Evolutionary conservation across 92 coral and sea anemone species (phyloP), one percentile per base, ranked within the genome.

Genomic region (Nematostella vectensis): DNA sequence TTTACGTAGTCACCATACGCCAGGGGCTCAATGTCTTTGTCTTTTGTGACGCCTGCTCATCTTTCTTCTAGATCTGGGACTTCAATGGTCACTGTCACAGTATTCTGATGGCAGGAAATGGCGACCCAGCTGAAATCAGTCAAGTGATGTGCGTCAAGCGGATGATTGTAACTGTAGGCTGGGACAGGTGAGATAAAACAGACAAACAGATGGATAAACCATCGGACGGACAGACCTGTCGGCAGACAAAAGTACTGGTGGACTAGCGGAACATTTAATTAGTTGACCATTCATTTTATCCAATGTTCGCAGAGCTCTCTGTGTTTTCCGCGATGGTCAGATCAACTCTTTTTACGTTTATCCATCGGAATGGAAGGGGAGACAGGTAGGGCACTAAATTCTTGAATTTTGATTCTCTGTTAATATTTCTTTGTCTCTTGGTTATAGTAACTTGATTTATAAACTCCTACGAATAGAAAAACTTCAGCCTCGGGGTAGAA

Each of bases 11-110:
- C n/a, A n/a, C n/a, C n/a, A n/a, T n/a, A n/a, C n/a, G n/a, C n/a
- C n/a, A n/a, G n/a, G n/a, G n/a, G n/a, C n/a, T n/a, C n/a, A n/a
- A n/a, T n/a, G n/a, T n/a, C n/a, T n/a, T n/a, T n/a, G n/a, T n/a
- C n/a, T n/a, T n/a, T n/a, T n/a, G n/a, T n/a, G n/a, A n/a, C n/a
- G n/a, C n/a, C n/a, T n/a, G n/a, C n/a, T n/a, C n/a, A n/a, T n/a
- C n/a, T n/a, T n/a, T n/a, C n/a, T 57, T 57, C 45, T 59, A 89
- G 97, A 85, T 89, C 61, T 89, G 97, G 95, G 97, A 89, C 59
- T 89, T 89, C 47, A 89, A 89, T 69, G 97, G 97, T 12, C 97
- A 89, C 51, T 89, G 97, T 73, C 97, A 89, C 57, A 75, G 85
- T 55, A 83, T 89, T 19, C 69, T 89, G 55, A 87, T 89, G 88